These are phyloP conservation scores for Busseola fusca DNA, from an alignment of 2,888 invertebrate species.

Conservation along the genomic window DNA sequence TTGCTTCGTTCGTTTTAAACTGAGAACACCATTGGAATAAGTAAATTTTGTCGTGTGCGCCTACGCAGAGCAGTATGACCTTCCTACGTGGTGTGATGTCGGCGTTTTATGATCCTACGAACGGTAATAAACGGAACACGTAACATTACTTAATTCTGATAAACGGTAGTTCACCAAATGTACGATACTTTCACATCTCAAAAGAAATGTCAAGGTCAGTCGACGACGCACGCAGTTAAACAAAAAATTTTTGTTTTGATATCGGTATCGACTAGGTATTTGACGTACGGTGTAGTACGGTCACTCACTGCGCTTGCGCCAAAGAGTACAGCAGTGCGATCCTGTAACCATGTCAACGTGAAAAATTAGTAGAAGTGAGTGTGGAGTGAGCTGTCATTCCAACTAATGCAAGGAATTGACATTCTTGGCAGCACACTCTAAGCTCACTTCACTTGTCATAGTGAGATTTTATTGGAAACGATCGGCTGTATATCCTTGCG, in stretches of 20 bases:
- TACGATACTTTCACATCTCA: conserved; percentile 67
- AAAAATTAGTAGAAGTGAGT: no score
- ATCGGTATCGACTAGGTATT: conserved; percentile 2
- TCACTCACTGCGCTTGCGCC: neutral
- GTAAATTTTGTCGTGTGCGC: conserved; percentile 44
- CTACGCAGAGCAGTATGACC: conserved; percentile 51
- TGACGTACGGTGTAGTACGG: conserved; percentile 9
- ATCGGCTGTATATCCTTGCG: no score
- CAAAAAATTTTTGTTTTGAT: conserved; percentile 28
- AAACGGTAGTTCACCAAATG: conserved; percentile 65
- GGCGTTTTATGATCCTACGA: conserved; percentile 62
- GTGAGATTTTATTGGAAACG: no score
- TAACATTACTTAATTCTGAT: conserved; percentile 70
- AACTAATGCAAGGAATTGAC: no score
- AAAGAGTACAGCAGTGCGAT: no score
- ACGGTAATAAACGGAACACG: conserved; percentile 68
- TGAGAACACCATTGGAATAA: conserved; percentile 32
- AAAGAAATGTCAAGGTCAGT: conserved; percentile 64
- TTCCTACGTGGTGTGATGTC: conserved; percentile 50
- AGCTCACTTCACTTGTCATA: no score
- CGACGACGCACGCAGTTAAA: conserved; percentile 25
- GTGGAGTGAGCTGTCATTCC: no score
- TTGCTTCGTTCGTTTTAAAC: conserved; percentile 28
- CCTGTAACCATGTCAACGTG: no score
- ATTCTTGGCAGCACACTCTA: no score